Evolutionary conservation across 2,797 vertebrate genomes (phyloP), one percentile per base, ranked within the genome.

Genomic region (Botia almorhae): DNA sequence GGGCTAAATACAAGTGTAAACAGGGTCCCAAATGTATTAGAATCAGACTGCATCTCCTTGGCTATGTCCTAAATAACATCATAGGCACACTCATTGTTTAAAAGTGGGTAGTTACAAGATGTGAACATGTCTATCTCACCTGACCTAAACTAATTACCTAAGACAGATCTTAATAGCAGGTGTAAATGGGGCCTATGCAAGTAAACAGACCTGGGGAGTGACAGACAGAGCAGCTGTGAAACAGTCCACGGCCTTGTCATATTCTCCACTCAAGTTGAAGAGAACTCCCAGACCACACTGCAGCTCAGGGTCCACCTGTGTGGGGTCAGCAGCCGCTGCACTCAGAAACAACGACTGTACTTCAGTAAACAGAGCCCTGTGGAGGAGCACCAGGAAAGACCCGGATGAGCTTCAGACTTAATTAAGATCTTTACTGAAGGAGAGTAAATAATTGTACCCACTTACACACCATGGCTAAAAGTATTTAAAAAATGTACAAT

Each of bases 191-290:
- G 16, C 23, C 16, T 39, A 39, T 81, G 39, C 7, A 4, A 70
- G 61, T 53, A 50, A 73, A 73, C 63, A 2, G 56, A 95, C 94
- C 93, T 95, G 93, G 71, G 94, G 94, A 4, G 87, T 91, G 80
- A 91, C 93, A 0, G 91, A 93, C 21, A 94, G 95, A 0, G 98
- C 98, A 0, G 97, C 96, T 0, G 94, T 96, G 90, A 99, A 99
- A 81, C 98, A 99, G 92, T 99, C 98, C 85, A 99, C 96, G 0
- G 98, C 98, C 83, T 99, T 99, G 92, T 99, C 96, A 0, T 98
- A 99, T 76, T 99, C 98, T 50, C 97, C 96, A 0, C 98, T 99
- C 68, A 99, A 94, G 90, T 99, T 99, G 90, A 99, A 99, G 60
- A 99, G 96, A 68, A 99, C 98, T 0, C 98, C 98, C 61, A 99